These are phyloP conservation scores for Sylvia atricapilla DNA, from an alignment of 2,113 vertebrate genomes.

Conservation along the genomic window DNA sequence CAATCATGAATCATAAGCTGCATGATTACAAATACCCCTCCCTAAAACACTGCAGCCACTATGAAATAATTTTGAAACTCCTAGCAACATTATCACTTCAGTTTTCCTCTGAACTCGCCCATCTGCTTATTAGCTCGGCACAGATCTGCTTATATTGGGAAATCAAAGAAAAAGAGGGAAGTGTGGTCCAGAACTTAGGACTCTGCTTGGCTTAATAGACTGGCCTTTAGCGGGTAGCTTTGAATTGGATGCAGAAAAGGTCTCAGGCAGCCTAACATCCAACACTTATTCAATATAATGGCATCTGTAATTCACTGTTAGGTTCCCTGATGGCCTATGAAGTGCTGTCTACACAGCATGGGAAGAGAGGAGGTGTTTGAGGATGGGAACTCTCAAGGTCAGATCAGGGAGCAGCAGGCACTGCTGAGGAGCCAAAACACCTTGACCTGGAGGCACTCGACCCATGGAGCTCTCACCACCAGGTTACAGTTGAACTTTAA, in stretches of 20 bases:
- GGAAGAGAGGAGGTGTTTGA: neutral
- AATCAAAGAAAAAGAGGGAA: neutral
- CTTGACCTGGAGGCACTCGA: neutral
- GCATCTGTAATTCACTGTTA: neutral
- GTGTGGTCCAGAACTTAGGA: neutral
- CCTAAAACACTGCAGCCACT: constrained; percentile 29
- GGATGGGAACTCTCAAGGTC: neutral
- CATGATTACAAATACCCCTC: constrained; percentile 4
- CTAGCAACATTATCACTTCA: constrained; percentile 63
- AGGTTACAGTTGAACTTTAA: neutral
- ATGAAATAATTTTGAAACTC: constrained; percentile 54
- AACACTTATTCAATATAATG: neutral
- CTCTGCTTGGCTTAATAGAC: neutral
- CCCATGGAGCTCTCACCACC: neutral
- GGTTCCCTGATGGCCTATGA: fast-evolving
- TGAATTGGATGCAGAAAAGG: neutral
- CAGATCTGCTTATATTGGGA: constrained; percentile 24
- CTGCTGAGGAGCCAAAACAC: neutral
- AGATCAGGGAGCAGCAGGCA: neutral
- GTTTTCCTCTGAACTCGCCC: constrained; percentile 54
- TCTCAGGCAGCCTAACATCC: neutral
- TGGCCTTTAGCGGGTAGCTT: neutral
- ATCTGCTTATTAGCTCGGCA: constrained; percentile 61
- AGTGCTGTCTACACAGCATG: neutral
- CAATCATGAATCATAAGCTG: constrained; percentile 14